Percentiles rank a stretch among this genome's conserved stretches.
Evolutionary conservation across 2,888 invertebrate species (phyloP).

Genomic region (Chloroclystis v-ata): DNA sequence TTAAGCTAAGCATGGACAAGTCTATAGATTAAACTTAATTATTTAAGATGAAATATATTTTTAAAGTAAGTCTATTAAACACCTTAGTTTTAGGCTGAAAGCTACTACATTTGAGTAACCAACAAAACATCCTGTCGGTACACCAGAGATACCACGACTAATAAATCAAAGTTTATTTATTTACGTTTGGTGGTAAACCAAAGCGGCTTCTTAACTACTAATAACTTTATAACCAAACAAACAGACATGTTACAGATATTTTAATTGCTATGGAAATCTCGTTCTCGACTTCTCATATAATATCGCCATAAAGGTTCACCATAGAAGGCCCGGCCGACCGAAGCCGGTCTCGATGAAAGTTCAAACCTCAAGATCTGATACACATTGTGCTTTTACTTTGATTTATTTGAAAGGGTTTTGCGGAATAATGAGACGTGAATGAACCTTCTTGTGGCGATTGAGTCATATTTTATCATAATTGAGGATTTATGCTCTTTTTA

Average conservation of each 20-base stretch:
- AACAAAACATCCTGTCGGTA: not conserved
- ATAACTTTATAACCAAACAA: constrained; percentile 4
- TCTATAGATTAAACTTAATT: no score
- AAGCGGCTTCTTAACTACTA: not conserved
- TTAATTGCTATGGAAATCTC: constrained; percentile 34
- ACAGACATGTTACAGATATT: constrained; percentile 25
- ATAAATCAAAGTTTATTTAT: constrained; percentile 7
- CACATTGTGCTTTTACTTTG: constrained; percentile 23
- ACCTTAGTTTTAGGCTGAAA: not conserved
- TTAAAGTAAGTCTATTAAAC: no score
- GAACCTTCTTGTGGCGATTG: constrained; percentile 18
- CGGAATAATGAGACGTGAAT: constrained; percentile 22
- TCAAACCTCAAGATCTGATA: constrained; percentile 24
- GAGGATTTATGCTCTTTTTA: constrained; percentile 13
- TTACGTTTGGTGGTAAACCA: constrained; percentile 3
- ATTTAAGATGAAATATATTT: no score
- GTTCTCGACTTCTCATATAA: constrained; percentile 30
- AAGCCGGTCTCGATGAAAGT: constrained; percentile 20
- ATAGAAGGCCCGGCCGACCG: constrained; percentile 15
- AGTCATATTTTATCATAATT: constrained; percentile 18
- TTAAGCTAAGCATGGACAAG: no score
- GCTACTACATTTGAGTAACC: not conserved
- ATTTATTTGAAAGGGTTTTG: constrained; percentile 20
- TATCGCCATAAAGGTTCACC: constrained; percentile 25
- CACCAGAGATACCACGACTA: constrained; percentile 1